Conservation (phyloP, 2,113 vertebrate genomes). For the Bothrops jararaca region DNA sequence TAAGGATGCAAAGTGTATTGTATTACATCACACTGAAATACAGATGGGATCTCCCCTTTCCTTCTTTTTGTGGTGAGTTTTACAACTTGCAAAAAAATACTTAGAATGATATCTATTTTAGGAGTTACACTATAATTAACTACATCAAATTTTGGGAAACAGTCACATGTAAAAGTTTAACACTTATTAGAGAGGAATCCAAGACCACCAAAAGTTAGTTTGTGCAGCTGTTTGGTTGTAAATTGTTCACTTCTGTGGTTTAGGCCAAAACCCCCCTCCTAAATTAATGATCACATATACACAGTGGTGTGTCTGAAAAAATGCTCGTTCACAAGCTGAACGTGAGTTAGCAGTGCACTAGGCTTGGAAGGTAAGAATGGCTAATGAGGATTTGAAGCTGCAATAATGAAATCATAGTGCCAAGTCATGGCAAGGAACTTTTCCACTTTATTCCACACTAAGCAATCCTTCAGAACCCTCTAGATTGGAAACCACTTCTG, state of each 20-base stretch:
- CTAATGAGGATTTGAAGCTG: not conserved
- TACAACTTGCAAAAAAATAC: not conserved
- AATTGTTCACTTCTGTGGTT: not conserved
- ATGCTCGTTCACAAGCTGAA: not conserved
- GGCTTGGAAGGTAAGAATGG: not conserved
- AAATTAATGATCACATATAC: not conserved
- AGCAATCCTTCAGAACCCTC: not conserved
- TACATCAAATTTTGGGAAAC: not conserved
- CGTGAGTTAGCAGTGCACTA: not conserved
- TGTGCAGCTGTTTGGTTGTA: not conserved
- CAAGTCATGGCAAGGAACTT: not conserved
- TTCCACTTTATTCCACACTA: not conserved
- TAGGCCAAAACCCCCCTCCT: not conserved
- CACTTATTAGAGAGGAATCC: not conserved
- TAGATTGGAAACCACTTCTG: not conserved
- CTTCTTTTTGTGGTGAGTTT: not conserved
- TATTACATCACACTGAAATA: not conserved
- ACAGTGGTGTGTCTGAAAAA: not conserved
- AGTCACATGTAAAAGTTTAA: not conserved
- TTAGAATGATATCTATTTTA: too few species aligned
- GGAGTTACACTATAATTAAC: not conserved
- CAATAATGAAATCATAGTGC: not conserved
- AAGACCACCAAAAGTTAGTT: not conserved
- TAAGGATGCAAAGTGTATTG: not conserved
- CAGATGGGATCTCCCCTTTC: not conserved